Evolutionary conservation across 2,113 vertebrate species (phyloP).

Genomic region (Sturnus vulgaris): DNA sequence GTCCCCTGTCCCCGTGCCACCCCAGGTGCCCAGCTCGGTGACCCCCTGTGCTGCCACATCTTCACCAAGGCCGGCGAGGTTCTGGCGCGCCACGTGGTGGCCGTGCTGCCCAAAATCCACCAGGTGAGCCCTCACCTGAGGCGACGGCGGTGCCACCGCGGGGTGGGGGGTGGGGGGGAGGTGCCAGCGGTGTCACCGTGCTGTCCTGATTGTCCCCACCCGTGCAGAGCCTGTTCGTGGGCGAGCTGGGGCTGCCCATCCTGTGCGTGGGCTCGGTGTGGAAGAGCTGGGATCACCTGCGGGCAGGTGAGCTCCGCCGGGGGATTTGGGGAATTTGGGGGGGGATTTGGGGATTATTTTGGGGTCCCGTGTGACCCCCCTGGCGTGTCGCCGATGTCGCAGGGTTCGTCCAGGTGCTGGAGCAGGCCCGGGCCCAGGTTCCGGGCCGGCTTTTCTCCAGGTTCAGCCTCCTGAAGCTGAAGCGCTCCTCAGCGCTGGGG

Average conservation of each 20-base stretch:
- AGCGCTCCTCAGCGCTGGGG: slow-evolving; percentile 82
- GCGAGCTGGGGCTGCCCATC: slow-evolving; percentile 82
- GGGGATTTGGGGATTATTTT: accelerated
- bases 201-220: accelerated
- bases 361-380: not conserved
- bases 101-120: slow-evolving; percentile 82
- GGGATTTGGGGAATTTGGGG: not conserved
- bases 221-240: slow-evolving; percentile 75
- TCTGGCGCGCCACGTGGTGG: slow-evolving; percentile 85
- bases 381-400: not conserved
- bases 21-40: slow-evolving; percentile 81
- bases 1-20: not conserved
- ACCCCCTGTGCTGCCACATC: slow-evolving; percentile 77
- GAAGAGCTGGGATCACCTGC: slow-evolving; percentile 90
- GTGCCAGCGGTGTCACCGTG: not conserved
- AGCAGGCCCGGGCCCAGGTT: not conserved
- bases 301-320: not conserved
- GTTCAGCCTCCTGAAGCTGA: slow-evolving; percentile 84
- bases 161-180: too few relatives aligned
- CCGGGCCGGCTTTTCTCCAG: slow-evolving; percentile 64
- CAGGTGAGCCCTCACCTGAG: slow-evolving; percentile 63
- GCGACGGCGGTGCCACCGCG: too few relatives aligned
- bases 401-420: slow-evolving; percentile 78
- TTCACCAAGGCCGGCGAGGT: slow-evolving; percentile 81
- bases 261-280: slow-evolving; percentile 93